Conservation (phyloP, 2,797 vertebrate genomes). For the Peromyscus aztecus region DNA sequence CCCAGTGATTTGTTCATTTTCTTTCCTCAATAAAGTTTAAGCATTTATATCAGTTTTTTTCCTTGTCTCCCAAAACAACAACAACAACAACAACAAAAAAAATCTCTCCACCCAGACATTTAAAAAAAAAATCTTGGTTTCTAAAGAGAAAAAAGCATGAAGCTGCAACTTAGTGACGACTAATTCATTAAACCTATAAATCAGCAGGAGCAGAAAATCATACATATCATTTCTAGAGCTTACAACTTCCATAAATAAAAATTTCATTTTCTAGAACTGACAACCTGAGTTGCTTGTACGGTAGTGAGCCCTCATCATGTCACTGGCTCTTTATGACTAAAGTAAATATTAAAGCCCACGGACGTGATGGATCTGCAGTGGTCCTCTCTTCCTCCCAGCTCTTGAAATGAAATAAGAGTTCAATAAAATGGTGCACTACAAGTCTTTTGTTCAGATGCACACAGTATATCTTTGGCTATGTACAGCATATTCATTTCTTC, state of each 20-base stretch:
- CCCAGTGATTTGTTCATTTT: slow-evolving; percentile 19
- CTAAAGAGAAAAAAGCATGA: slow-evolving; percentile 66
- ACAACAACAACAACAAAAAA: not conserved
- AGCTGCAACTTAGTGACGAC: slow-evolving; percentile 75
- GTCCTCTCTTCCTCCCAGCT: slow-evolving; percentile 59
- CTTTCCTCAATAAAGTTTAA: slow-evolving; percentile 56
- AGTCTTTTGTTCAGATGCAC: slow-evolving; percentile 78
- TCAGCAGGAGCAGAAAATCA: slow-evolving; percentile 83
- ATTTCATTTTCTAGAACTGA: slow-evolving; percentile 86
- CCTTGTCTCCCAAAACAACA: slow-evolving; percentile 26
- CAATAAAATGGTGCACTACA: slow-evolving; percentile 75
- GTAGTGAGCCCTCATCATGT: slow-evolving; percentile 74
- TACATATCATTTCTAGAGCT: slow-evolving; percentile 81
- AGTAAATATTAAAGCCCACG: slow-evolving; percentile 80
- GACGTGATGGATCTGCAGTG: slow-evolving; percentile 75
- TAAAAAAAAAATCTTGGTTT: slow-evolving; percentile 64
- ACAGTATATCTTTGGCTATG: slow-evolving; percentile 76
- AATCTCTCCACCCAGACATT: slow-evolving; percentile 27
- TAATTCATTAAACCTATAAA: slow-evolving; percentile 85
- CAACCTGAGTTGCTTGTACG: slow-evolving; percentile 73
- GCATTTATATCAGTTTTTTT: slow-evolving; percentile 57
- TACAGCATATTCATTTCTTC: slow-evolving; percentile 78
- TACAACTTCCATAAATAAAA: slow-evolving; percentile 86
- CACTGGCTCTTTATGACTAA: slow-evolving; percentile 80
- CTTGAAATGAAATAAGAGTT: slow-evolving; percentile 83